Evolutionary conservation across 2,797 vertebrate species (phyloP).

Genomic region (Tapirus indicus): DNA sequence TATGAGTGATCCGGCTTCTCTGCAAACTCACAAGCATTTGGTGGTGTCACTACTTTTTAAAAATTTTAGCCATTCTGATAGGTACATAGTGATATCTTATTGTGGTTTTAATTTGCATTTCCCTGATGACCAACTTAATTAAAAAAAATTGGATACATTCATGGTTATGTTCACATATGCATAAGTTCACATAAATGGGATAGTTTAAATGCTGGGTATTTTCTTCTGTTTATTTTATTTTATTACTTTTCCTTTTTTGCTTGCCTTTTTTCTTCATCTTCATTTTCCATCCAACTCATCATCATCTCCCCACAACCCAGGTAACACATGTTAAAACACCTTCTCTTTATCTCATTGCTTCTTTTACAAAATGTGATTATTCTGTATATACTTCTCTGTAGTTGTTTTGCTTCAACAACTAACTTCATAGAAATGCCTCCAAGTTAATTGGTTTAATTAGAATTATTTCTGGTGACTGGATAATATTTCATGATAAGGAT

Average conservation of each 20-base stretch:
- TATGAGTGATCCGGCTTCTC: background rate
- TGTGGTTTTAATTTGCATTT: background rate
- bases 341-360: background rate
- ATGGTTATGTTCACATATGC: background rate
- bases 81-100: background rate
- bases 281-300: background rate
- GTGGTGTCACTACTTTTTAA: accelerated
- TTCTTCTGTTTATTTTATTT: background rate
- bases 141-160: background rate
- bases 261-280: background rate
- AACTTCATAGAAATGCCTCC: background rate
- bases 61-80: background rate
- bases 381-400: background rate
- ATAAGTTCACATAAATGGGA: background rate
- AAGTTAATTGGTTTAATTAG: background rate
- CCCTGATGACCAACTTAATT: background rate
- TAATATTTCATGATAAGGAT: background rate
- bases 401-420: background rate
- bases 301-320: background rate
- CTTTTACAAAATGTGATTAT: background rate
- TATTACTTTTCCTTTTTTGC: background rate
- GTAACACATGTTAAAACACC: background rate
- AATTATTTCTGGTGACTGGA: background rate
- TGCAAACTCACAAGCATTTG: background rate
- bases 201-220: background rate